Base-by-base conservation (phyloP, 2,797 vertebrate genomes). In the Chromobotia macracanthus region DNA sequence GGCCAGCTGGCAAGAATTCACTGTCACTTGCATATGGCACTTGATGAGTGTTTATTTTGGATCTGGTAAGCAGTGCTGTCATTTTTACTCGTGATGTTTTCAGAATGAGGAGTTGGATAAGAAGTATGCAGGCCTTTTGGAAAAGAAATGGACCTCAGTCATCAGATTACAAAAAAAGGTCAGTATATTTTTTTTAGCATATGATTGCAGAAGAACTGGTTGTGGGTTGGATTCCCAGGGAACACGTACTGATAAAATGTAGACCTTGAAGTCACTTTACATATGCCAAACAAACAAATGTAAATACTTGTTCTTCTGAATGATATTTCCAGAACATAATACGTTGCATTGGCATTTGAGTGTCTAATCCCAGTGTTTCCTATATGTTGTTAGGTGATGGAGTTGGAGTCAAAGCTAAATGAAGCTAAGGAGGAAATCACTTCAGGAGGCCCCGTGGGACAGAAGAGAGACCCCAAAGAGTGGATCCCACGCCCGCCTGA, bases 121-220 rank as follows among this genome's bases (percentile, higher is more conserved):
- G 91, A 99, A 99, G 91, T 99, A 98, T 87, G 98, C 97, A 44
- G 98, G 98, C 19, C 96, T 99, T 91, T 93, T 99, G 96, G 97
- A 99, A 94, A 99, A 99, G 85, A 99, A 99, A 92, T 99, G 98
- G 98, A 99, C 98, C 82, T 99, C 97, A 12, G 97, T 99, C 90
- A 99, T 99, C 93, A 97, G 97, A 96, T 96, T 99, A 96, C 98
- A 99, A 89, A 99, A 99, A 91, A 99, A 99, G 95, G 98, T 97
- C 86, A 90, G 83, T 55, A 60, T 15, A 5, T 38, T 19, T 16
- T 56, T 31, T 13, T 35, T 5, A 8, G 5, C 23, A 5, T 19
- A 1, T 35, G 10, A 11, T 50, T 8, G 19, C 31, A 16, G 11
- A 13, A 10, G 19, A 53, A n/a, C 50, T 31, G 31, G 31, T 31